These are phyloP conservation scores for Yponomeuta evonymella DNA, from an alignment of 2,888 invertebrate species.

Conservation along the genomic window DNA sequence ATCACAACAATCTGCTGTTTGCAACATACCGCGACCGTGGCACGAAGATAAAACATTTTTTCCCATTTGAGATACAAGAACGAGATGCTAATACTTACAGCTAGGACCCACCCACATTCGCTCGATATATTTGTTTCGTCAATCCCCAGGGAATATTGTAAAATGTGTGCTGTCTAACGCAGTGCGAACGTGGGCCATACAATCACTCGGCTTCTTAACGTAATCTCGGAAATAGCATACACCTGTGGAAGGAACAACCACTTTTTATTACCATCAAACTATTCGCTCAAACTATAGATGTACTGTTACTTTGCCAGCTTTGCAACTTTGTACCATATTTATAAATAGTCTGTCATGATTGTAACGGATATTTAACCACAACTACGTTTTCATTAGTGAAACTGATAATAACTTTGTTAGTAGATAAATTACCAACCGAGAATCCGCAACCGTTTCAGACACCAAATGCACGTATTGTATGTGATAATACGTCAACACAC, in stretches of 20 bases:
- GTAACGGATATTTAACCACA: no score
- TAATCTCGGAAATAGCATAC: not conserved
- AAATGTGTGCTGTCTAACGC: constrained; percentile 5
- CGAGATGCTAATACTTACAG: not conserved
- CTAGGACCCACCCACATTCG: not conserved
- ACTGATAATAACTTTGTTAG: no score
- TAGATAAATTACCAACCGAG: not conserved
- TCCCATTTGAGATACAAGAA: not conserved
- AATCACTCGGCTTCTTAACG: not conserved
- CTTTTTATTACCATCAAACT: not conserved
- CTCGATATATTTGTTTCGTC: no score
- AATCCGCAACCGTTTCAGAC: not conserved
- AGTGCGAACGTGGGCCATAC: constrained; percentile 4
- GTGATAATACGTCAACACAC: not conserved
- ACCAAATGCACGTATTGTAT: not conserved
- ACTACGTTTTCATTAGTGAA: no score
- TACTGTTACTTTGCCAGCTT: no score
- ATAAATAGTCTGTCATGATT: no score
- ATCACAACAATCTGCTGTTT: not conserved
- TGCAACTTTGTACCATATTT: no score
- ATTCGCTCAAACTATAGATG: no score
- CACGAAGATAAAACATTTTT: not conserved
- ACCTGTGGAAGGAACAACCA: not conserved
- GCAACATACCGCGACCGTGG: not conserved
- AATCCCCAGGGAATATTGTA: constrained; percentile 22